Evolutionary conservation across 1,140 invertebrate species (phyloP).

Genomic region (Papilio helenus): DNA sequence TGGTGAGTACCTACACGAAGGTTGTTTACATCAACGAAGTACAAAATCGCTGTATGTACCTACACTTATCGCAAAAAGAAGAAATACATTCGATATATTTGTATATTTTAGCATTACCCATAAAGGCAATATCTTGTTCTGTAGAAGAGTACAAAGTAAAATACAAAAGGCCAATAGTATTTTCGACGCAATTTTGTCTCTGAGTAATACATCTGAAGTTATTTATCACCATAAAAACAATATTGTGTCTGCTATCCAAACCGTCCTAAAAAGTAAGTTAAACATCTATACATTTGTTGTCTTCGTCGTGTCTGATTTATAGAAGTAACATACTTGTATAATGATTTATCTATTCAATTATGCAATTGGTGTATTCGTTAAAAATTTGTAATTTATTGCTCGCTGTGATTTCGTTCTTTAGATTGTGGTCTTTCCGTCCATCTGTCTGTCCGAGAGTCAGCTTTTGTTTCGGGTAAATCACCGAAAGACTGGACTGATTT

Average conservation of each 20-base stretch:
- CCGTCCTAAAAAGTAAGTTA: not conserved
- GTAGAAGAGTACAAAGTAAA: conserved; percentile 8
- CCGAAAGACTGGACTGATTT: too few relatives aligned
- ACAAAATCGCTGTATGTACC: not conserved
- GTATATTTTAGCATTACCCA: not conserved
- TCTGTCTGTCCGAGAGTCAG: too few relatives aligned
- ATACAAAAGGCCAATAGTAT: not conserved
- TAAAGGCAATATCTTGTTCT: not conserved
- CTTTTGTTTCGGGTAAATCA: too few relatives aligned
- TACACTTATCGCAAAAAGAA: not conserved
- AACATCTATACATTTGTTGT: not conserved
- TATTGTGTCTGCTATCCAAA: not conserved
- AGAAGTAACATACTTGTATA: not conserved
- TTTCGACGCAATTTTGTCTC: not conserved
- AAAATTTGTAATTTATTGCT: too few relatives aligned
- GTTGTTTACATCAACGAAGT: not conserved
- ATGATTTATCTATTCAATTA: too few relatives aligned
- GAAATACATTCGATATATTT: not conserved
- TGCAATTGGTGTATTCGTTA: too few relatives aligned
- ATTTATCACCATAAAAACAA: not conserved
- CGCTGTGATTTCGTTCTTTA: too few relatives aligned
- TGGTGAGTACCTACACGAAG: not conserved
- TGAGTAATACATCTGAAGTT: not conserved
- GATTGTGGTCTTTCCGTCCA: too few relatives aligned
- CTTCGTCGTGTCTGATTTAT: not conserved